Percentiles rank a stretch among this genome's conserved stretches.
phyloP scores from a whole-genome alignment of 2,888 invertebrate genomes.

The Lithosia quadra region DNA sequence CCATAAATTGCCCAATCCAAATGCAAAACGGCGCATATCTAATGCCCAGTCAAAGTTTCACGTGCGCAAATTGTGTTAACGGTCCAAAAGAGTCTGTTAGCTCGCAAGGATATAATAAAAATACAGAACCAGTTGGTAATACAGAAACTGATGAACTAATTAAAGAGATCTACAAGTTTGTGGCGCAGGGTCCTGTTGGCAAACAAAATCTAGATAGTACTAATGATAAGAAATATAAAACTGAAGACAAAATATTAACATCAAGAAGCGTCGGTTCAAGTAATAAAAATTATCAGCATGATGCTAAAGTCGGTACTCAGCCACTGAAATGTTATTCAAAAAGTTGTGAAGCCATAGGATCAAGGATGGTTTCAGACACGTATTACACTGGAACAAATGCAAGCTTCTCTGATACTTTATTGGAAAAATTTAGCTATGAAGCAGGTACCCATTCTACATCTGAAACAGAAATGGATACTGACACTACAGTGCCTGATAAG shows the following conservation, averaged over 20 bases:
- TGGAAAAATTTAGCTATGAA: conserved; percentile 72
- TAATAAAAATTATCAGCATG: conserved; percentile 62
- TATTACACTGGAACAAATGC: conserved; percentile 60
- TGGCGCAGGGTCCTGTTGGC: conserved; percentile 65
- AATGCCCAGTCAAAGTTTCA: conserved; percentile 67
- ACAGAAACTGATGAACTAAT: conserved; percentile 76
- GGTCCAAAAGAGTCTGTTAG: conserved; percentile 55
- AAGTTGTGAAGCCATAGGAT: conserved; percentile 78
- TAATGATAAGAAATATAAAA: conserved; percentile 29
- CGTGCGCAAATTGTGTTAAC: conserved; percentile 65
- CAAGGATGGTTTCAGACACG: conserved; percentile 58
- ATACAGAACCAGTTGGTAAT: conserved; percentile 39
- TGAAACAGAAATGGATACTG: conserved; percentile 63
- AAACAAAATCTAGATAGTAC: conserved; percentile 43
- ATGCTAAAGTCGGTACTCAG: conserved; percentile 73
- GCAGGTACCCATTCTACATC: conserved; percentile 56
- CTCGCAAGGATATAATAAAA: conserved; percentile 49
- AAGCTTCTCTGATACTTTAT: conserved; percentile 73
- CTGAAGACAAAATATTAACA: conserved; percentile 53
- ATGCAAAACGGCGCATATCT: conserved; percentile 66
- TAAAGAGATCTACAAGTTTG: conserved; percentile 79
- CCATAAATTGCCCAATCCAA: conserved; percentile 63
- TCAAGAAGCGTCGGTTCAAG: conserved; percentile 70
- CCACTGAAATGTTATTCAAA: conserved; percentile 72
- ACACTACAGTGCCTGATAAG: background rate